Conservation (phyloP, 1,140 invertebrate genomes). For the Plutomurus gul region DNA sequence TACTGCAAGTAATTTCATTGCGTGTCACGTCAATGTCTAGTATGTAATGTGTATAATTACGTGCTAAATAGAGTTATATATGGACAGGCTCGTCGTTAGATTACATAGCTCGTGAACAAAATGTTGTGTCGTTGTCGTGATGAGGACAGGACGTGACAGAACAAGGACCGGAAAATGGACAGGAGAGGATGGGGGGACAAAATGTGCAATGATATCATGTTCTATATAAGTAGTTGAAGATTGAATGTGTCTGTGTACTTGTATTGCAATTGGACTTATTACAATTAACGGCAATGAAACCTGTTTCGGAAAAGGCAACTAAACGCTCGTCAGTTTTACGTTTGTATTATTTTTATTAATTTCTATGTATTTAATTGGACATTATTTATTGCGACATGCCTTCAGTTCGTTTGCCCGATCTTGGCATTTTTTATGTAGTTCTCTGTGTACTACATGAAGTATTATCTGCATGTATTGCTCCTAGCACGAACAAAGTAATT, state of each 20-base stretch:
- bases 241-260: not conserved
- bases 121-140: constrained; percentile 28
- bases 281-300: not conserved
- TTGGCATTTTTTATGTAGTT: constrained; percentile 8
- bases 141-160: constrained; percentile 20
- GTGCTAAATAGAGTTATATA: constrained; percentile 11
- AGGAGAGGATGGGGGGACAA: constrained; percentile 5
- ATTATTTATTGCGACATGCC: constrained; percentile 24
- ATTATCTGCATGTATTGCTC: too few relatives aligned
- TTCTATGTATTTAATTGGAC: constrained; percentile 1
- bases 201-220: not conserved
- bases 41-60: not conserved
- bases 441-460: too few relatives aligned
- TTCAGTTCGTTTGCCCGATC: not conserved
- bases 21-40: not conserved
- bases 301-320: not conserved
- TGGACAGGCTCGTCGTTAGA: constrained; percentile 21
- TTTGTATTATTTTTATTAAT: not conserved
- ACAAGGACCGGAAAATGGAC: constrained; percentile 28
- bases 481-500: too few relatives aligned
- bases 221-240: not conserved
- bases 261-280: not conserved
- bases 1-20: not conserved
- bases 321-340: not conserved
- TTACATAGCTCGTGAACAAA: constrained; percentile 21